A percentile compares a stretch with the other conserved stretches of the same genome.
Conservation (phyloP, 1,140 invertebrate species). For the Aphaenogaster floridana region DNA sequence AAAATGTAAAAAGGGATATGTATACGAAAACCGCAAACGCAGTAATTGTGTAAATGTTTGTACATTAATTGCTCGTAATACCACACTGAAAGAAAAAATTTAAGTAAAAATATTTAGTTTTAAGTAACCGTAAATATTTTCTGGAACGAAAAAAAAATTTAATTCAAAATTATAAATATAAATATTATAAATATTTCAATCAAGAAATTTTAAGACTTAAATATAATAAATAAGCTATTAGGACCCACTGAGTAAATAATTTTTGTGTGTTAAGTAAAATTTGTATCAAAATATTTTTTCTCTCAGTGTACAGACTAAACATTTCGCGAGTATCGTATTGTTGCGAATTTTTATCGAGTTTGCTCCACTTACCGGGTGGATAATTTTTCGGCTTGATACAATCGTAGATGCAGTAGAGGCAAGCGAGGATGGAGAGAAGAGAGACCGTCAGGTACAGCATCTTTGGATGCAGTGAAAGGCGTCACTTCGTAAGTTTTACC, state of each 20-base stretch:
- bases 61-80: not conserved
- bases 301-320: not conserved
- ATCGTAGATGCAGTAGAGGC: constrained; percentile 72
- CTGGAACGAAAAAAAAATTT: too few relatives aligned
- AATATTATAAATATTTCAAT: too few relatives aligned
- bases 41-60: not conserved
- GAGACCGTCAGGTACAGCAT: constrained; percentile 71
- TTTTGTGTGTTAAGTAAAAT: too few relatives aligned
- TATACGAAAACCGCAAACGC: not conserved
- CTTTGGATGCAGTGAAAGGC: constrained; percentile 40
- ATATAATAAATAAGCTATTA: too few relatives aligned
- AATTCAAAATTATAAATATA: too few relatives aligned
- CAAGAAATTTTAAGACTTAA: too few relatives aligned
- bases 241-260: too few relatives aligned
- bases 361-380: constrained; percentile 80
- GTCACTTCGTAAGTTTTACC: constrained; percentile 10
- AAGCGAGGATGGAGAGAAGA: constrained; percentile 61
- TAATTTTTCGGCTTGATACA: constrained; percentile 81
- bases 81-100: not conserved
- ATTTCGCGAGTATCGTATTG: not conserved
- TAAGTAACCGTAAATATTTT: too few relatives aligned
- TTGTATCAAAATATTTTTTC: too few relatives aligned
- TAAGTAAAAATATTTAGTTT: too few relatives aligned
- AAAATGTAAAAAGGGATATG: not conserved
- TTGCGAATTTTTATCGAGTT: not conserved